Conservation (phyloP, 2,113 vertebrate genomes). For the Tupaia tana region DNA sequence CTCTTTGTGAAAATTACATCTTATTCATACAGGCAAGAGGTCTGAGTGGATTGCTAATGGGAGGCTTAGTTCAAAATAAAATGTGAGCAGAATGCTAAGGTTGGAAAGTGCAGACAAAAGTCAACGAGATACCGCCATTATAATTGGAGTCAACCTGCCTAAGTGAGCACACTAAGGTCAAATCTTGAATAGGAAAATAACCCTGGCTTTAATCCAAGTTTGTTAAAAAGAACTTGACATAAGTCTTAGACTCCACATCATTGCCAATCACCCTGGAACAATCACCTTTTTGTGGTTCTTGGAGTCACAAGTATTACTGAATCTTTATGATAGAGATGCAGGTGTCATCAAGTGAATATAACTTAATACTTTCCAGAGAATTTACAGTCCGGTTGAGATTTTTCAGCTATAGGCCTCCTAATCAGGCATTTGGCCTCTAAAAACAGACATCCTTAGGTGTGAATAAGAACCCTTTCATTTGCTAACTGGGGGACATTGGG, state of each 20-base stretch:
- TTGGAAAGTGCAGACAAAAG: neutral
- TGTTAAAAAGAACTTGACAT: neutral
- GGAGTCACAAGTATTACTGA: neutral
- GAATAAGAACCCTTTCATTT: neutral
- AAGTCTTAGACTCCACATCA: fast-evolving
- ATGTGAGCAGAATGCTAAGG: neutral
- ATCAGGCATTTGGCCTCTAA: neutral
- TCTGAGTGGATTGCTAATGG: neutral
- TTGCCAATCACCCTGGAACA: neutral
- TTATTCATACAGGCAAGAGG: neutral
- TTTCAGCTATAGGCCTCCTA: neutral
- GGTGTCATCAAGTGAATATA: neutral
- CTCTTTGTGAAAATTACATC: neutral
- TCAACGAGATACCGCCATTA: neutral
- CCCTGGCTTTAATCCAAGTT: neutral
- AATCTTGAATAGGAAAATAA: neutral
- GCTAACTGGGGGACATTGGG: neutral
- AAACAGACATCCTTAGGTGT: neutral
- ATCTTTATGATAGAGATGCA: neutral
- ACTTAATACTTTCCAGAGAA: neutral
- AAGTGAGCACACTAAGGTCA: neutral
- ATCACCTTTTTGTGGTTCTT: neutral
- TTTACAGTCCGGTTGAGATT: neutral
- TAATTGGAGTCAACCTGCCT: neutral
- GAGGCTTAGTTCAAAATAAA: neutral